These are phyloP conservation scores for Phalloptychus januarius DNA, from an alignment of 2,797 vertebrate genomes.

Conservation along the genomic window DNA sequence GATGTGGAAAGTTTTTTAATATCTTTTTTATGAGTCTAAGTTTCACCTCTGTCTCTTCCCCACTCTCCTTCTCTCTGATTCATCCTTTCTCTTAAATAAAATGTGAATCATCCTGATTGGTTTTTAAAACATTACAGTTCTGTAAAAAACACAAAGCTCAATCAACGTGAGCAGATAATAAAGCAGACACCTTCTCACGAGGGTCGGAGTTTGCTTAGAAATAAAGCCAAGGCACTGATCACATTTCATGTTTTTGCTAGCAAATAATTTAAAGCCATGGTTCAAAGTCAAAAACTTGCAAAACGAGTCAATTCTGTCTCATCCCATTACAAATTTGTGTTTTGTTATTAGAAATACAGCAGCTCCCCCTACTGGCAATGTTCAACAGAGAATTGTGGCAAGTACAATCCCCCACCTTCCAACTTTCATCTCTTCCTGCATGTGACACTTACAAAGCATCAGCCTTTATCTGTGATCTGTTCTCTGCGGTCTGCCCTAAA, in stretches of 20 bases:
- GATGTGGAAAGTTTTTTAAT: conserved; percentile 60
- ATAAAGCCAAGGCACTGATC: conserved; percentile 1
- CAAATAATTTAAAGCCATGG: conserved; percentile 35
- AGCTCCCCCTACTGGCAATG: conserved; percentile 77
- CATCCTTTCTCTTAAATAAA: conserved; percentile 20
- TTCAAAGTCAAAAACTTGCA: conserved; percentile 32
- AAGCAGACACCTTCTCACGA: conserved; percentile 14
- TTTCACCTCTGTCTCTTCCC: conserved; percentile 5
- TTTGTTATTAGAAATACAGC: conserved; percentile 69
- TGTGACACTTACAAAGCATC: conserved; percentile 45
- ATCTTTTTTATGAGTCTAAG: conserved; percentile 43
- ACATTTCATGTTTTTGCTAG: conserved; percentile 32
- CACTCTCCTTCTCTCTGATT: not conserved
- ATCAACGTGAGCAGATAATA: conserved; percentile 3
- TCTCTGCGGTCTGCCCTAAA: conserved; percentile 44
- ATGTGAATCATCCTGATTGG: conserved; percentile 47
- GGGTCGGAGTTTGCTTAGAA: conserved; percentile 15
- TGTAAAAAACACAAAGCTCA: conserved; percentile 29
- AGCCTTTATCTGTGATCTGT: conserved; percentile 51
- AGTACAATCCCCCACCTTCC: conserved; percentile 34
- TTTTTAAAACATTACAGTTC: conserved; percentile 37
- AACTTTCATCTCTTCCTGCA: conserved; percentile 23
- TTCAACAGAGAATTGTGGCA: conserved; percentile 25
- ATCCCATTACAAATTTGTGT: not conserved
- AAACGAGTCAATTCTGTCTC: conserved; percentile 20